phyloP scores from a whole-genome alignment of 2,113 vertebrate species.

The Origma solitaria region DNA sequence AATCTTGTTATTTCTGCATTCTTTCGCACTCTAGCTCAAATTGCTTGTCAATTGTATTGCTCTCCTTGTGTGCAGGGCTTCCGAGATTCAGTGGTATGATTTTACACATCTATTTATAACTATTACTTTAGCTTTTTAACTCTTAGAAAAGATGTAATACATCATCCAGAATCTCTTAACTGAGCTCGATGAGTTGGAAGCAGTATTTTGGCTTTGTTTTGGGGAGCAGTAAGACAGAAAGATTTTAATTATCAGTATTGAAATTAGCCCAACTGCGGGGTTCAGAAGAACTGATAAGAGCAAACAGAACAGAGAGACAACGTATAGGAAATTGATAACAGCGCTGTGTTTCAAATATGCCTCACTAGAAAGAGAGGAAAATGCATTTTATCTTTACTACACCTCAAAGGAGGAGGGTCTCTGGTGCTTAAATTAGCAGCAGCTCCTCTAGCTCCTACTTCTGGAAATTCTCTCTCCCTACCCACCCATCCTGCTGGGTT shows the following conservation, averaged over 20 bases:
- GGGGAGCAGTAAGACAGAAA: neutral
- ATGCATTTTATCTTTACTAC: neutral
- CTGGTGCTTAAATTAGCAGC: neutral
- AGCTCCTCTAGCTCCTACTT: neutral
- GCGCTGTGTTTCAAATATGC: neutral
- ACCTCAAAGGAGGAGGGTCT: neutral
- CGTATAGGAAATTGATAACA: neutral
- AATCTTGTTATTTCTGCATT: constrained; percentile 82
- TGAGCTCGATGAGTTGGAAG: constrained; percentile 48
- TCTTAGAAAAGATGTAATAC: constrained; percentile 60
- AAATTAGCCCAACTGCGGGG: neutral
- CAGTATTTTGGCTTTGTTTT: neutral
- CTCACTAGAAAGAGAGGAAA: neutral
- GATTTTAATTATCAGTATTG: constrained; percentile 32
- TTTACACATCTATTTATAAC: constrained; percentile 77
- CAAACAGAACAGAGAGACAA: neutral
- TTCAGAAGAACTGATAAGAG: neutral
- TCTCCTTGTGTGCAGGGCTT: constrained; percentile 69
- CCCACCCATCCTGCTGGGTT: neutral
- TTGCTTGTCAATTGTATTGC: constrained; percentile 76
- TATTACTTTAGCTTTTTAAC: constrained; percentile 66
- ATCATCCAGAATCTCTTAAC: constrained; percentile 55
- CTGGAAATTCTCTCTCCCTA: neutral
- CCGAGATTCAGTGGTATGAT: constrained; percentile 66
- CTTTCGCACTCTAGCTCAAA: constrained; percentile 76